Evolutionary conservation across 2,888 invertebrate species (phyloP).

Genomic region (Crepidodera aurea): DNA sequence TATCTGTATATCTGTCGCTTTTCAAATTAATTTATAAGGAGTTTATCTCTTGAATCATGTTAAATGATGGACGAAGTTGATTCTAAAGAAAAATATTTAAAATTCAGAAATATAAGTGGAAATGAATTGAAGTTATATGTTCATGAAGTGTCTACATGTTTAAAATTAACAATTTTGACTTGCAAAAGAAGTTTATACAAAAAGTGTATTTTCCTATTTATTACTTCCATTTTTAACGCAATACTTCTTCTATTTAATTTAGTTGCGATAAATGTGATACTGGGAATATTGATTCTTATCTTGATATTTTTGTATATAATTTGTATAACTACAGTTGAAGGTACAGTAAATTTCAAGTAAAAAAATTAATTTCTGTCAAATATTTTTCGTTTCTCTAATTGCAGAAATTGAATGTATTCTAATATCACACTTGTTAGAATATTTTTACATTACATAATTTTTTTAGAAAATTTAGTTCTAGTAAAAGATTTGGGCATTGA

Average conservation of each 20-base stretch:
- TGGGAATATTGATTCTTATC: conserved; percentile 21
- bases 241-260: conserved; percentile 11
- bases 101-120: conserved; percentile 29
- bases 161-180: conserved; percentile 19
- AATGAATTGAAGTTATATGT: conserved; percentile 27
- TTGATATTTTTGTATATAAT: conserved; percentile 16
- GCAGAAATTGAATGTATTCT: neutral
- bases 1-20: neutral
- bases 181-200: conserved; percentile 20
- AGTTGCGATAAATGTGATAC: conserved; percentile 20
- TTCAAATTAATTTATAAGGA: neutral
- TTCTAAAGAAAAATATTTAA: conserved; percentile 23
- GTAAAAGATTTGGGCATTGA: conserved; percentile 38
- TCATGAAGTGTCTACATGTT: conserved; percentile 18
- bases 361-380: too few species aligned
- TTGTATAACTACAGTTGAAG: conserved; percentile 24
- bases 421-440: neutral
- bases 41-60: conserved; percentile 32
- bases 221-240: conserved; percentile 14
- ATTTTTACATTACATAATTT: too few species aligned
- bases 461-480: conserved; percentile 34
- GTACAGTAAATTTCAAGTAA: conserved; percentile 1
- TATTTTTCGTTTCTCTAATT: neutral
- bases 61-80: conserved; percentile 33
- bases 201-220: conserved; percentile 21